Evolutionary conservation across 2,888 invertebrate genomes (phyloP).

Genomic region (Mesochorus sp.): DNA sequence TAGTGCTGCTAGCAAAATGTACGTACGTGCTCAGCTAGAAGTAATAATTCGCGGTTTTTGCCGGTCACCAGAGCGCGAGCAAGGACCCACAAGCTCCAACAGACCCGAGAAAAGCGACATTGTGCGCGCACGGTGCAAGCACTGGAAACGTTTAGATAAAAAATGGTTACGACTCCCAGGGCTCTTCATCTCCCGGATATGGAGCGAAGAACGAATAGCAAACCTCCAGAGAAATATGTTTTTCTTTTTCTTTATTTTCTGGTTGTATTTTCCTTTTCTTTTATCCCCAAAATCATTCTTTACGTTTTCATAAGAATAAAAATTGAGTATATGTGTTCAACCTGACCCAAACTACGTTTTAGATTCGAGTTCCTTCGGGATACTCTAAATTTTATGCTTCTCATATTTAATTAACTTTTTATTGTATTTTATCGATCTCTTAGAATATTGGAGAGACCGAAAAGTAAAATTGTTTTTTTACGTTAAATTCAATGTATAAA

Average conservation of each 20-base stretch:
- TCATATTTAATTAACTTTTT: background rate
- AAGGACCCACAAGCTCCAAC: constrained; percentile 45
- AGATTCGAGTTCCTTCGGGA: background rate
- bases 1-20: constrained; percentile 48
- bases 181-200: constrained; percentile 71
- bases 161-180: constrained; percentile 69
- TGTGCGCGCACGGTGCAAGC: constrained; percentile 59
- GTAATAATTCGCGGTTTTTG: constrained; percentile 65
- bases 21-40: constrained; percentile 54
- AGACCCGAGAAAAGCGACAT: constrained; percentile 51
- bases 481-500: too few relatives aligned
- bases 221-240: constrained; percentile 64
- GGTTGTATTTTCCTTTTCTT: constrained; percentile 30
- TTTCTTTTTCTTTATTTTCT: constrained; percentile 27
- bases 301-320: too few relatives aligned
- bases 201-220: constrained; percentile 71
- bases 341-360: constrained; percentile 11
- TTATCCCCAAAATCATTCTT: constrained; percentile 75
- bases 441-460: too few relatives aligned
- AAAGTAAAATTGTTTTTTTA: too few relatives aligned
- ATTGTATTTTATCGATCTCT: background rate
- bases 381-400: background rate
- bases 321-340: background rate
- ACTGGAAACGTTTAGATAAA: constrained; percentile 72
- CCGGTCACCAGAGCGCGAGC: constrained; percentile 55